Base-by-base conservation (phyloP, 2,113 vertebrate species). In the Orcinus orca region DNA sequence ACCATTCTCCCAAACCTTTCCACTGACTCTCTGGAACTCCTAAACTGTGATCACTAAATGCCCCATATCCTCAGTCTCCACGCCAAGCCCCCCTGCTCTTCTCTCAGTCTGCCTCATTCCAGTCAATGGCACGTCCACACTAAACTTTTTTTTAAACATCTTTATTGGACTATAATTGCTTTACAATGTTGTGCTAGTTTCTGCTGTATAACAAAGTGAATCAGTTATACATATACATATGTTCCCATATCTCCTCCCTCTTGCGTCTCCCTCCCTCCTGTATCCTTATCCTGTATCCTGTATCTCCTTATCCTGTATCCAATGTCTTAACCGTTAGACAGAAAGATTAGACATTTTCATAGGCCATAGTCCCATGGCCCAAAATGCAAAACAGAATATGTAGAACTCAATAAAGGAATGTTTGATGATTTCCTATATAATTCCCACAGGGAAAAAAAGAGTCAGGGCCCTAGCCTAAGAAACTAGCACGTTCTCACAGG, bases 341-440 rank as follows among this genome's bases (percentile, higher is more conserved):
- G 74, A 63, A 74, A 81, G 70, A 82, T 50, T 67, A 88, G 77
- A 47, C 31, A 70, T 84, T 94, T 73, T 76, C 55, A 65, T n/a
- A 77, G 76, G 73, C 44, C 25, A 71, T 26, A 13, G 55, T 41
- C 14, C 20, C 41, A 38, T 70, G n/a, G 63, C 50, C 74, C 76
- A 41, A 97, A 97, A 92, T 79, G 81, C 77, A 60, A 44, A 88
- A 53, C 55, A 84, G 81, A 92, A 38, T 71, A 68, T 15, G 8
- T 81, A 71, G 67, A 84, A 80, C 21, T 88, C 68, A 26, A 26
- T 26, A 81, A 44, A 74, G 8, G 25, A 25, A 77, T 55, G n/a
- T 58, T 65, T 74, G 63, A 81, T 70, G 8, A 63, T 62, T 94
- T 74, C 20, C 65, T 76, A 5, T 68, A 11, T 55, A 47, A 92